A percentile compares a stretch with the other conserved stretches of the same genome.
These are phyloP conservation scores for Acrobasis suavella DNA, from an alignment of 2,888 invertebrate genomes.

Conservation along the genomic window DNA sequence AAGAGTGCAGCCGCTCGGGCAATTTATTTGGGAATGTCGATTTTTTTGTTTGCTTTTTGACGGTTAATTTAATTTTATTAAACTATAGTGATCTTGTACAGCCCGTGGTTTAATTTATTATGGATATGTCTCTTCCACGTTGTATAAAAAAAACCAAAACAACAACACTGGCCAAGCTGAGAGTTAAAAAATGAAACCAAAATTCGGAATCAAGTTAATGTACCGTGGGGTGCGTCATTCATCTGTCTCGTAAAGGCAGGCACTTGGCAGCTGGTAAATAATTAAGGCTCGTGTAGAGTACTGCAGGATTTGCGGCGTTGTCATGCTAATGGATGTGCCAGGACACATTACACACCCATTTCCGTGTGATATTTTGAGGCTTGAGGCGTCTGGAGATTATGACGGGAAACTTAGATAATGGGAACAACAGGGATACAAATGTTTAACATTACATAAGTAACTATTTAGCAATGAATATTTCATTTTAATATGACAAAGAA, in stretches of 20 bases:
- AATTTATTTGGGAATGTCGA: too few relatives aligned
- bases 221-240: slow-evolving; percentile 44
- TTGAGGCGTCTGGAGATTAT: slow-evolving; percentile 14
- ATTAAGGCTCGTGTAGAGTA: slow-evolving; percentile 36
- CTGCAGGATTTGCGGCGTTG: slow-evolving; percentile 21
- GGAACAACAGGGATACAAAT: not conserved
- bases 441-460: too few relatives aligned
- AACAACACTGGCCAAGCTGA: too few relatives aligned
- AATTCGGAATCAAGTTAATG: slow-evolving; percentile 19
- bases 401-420: slow-evolving; percentile 15
- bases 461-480: too few relatives aligned
- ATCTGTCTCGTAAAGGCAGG: slow-evolving; percentile 46
- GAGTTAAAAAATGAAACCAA: slow-evolving; percentile 1
- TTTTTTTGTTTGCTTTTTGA: too few relatives aligned
- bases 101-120: too few relatives aligned
- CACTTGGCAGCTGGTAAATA: slow-evolving; percentile 49
- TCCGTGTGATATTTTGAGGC: slow-evolving; percentile 30
- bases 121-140: too few relatives aligned
- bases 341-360: slow-evolving; percentile 28
- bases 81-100: too few relatives aligned
- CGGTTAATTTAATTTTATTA: too few relatives aligned
- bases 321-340: slow-evolving; percentile 34
- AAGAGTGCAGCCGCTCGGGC: too few relatives aligned
- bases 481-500: too few relatives aligned
- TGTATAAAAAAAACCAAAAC: too few relatives aligned